Evolutionary conservation across 1,140 invertebrate species (phyloP).

Genomic region (Drosophila biarmipes): DNA sequence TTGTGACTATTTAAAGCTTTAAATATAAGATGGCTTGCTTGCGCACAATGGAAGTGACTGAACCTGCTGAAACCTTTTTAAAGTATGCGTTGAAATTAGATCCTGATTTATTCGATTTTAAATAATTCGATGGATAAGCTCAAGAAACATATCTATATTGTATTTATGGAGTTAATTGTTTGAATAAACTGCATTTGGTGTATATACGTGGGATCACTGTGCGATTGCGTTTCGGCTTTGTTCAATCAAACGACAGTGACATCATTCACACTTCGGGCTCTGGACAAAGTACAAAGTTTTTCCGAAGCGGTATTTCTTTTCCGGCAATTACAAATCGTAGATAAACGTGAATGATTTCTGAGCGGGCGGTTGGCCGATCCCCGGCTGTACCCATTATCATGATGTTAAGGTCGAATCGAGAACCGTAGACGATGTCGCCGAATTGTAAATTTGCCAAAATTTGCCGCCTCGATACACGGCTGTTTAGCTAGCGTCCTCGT

Average conservation of each 20-base stretch:
- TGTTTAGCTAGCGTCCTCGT: neutral
- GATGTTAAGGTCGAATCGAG: neutral
- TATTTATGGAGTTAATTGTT: too few species aligned
- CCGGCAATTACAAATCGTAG: slow-evolving; percentile 8
- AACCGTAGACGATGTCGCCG: neutral
- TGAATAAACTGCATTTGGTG: neutral
- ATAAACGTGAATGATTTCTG: slow-evolving; percentile 16
- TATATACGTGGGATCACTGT: slow-evolving; percentile 8
- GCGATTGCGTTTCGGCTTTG: slow-evolving; percentile 25
- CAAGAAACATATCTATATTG: too few species aligned
- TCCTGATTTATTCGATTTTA: too few species aligned
- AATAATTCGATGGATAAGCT: too few species aligned
- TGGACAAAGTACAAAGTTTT: slow-evolving; percentile 39
- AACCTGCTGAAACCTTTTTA: too few species aligned
- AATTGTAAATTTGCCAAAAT: slow-evolving; percentile 12
- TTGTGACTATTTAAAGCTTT: neutral
- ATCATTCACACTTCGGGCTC: slow-evolving; percentile 47
- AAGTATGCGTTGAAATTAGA: too few species aligned
- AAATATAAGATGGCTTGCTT: neutral
- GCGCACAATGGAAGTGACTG: too few species aligned
- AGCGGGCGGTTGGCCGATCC: neutral
- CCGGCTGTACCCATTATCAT: neutral
- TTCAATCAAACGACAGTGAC: slow-evolving; percentile 40
- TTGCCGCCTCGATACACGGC: neutral
- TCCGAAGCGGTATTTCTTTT: neutral